A percentile compares a stretch with the other conserved stretches of the same genome.
phyloP scores from a whole-genome alignment of 1,140 invertebrate species.

The Coptotermes formosanus region DNA sequence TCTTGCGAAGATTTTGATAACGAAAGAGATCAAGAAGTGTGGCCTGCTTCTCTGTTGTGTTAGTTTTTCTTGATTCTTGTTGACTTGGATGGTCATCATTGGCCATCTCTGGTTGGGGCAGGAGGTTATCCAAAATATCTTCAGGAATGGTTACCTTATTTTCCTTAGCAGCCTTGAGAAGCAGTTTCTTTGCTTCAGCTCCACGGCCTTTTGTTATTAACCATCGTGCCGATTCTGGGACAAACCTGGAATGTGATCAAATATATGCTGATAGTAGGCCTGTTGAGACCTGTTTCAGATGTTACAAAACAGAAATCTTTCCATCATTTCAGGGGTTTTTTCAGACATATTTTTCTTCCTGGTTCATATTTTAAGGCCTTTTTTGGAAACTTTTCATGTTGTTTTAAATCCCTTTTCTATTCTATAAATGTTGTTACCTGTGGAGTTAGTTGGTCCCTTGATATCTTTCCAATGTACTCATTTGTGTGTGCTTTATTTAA shows the following conservation, averaged over 20 bases:
- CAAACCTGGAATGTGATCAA: conserved; percentile 54
- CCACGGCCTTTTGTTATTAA: conserved; percentile 70
- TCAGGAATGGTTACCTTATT: conserved; percentile 61
- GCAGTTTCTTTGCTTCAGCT: conserved; percentile 65
- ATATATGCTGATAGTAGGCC: too few relatives aligned
- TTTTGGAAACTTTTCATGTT: too few relatives aligned
- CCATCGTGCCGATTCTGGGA: conserved; percentile 82
- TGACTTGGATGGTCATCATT: conserved; percentile 16
- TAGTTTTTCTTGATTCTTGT: conserved; percentile 8
- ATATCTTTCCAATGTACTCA: too few relatives aligned
- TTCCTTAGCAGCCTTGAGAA: conserved; percentile 66
- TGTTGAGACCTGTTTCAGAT: too few relatives aligned
- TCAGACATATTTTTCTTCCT: too few relatives aligned
- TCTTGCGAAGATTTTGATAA: conserved; percentile 67
- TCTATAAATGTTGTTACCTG: too few relatives aligned
- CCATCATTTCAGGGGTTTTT: too few relatives aligned
- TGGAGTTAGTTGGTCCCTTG: too few relatives aligned
- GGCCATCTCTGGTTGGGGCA: conserved; percentile 39
- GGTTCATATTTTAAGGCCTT: too few relatives aligned
- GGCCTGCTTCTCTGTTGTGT: conserved; percentile 42
- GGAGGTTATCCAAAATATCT: conserved; percentile 55
- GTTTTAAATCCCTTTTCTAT: too few relatives aligned
- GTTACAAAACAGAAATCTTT: too few relatives aligned
- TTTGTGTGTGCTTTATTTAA: too few relatives aligned
- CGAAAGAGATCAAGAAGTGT: conserved; percentile 66